Conservation (phyloP, 2,888 invertebrate genomes). For the Lithophane leautieri region DNA sequence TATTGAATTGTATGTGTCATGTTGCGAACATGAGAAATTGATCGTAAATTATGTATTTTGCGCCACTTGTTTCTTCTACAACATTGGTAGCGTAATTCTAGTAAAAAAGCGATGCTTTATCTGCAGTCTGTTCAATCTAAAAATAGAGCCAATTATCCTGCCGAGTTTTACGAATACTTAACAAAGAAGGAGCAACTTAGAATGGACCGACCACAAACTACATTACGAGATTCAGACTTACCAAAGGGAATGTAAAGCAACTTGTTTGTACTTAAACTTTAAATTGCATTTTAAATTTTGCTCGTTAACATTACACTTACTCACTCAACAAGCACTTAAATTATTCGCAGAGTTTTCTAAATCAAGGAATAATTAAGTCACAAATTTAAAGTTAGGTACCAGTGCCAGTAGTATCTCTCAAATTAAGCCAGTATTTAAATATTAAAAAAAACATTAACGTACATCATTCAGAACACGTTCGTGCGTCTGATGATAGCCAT, state of each 20-base stretch:
- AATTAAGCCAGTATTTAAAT: conserved; percentile 40
- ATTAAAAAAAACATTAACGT: conserved; percentile 36
- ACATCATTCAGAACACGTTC: conserved; percentile 56
- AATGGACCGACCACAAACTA: conserved; percentile 82
- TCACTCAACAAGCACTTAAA: conserved; percentile 70
- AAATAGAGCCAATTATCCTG: conserved; percentile 75
- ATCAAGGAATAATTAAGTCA: conserved; percentile 48
- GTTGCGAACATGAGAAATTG: conserved; percentile 47
- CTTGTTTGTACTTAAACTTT: conserved; percentile 85
- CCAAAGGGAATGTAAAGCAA: conserved; percentile 87
- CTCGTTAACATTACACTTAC: conserved; percentile 81
- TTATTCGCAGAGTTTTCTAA: conserved; percentile 68
- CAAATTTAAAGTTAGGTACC: conserved; percentile 19
- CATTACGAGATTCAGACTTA: conserved; percentile 80
- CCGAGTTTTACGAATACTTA: conserved; percentile 75
- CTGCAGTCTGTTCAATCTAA: conserved; percentile 48
- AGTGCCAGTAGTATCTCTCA: conserved; percentile 16
- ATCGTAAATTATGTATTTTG: conserved; percentile 31
- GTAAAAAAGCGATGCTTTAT: conserved; percentile 21
- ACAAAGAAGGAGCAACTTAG: conserved; percentile 80
- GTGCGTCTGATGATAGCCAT: conserved; percentile 59
- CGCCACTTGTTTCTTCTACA: conserved; percentile 8
- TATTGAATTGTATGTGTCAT: conserved; percentile 56
- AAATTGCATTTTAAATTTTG: conserved; percentile 89
- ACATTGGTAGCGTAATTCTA: conserved; percentile 3